phyloP scores from a whole-genome alignment of 2,888 invertebrate species.

The Eretmocerus hayati region DNA sequence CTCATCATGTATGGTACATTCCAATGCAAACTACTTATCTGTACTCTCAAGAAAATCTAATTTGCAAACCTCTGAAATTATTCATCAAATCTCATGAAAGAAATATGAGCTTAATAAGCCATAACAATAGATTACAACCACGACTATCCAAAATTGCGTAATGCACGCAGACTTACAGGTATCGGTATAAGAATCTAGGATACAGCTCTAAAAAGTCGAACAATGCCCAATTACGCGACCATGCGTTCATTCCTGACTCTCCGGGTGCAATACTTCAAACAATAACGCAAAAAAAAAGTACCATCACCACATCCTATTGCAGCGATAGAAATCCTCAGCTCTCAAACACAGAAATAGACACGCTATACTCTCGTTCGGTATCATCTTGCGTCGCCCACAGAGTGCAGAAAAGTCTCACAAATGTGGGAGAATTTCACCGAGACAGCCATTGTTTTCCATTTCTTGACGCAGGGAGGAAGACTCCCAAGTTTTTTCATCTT shows the following conservation, averaged over 20 bases:
- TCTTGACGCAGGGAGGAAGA: background rate
- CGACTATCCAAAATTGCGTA: too few relatives aligned
- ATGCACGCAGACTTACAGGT: too few relatives aligned
- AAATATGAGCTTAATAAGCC: too few relatives aligned
- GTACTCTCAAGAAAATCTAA: too few relatives aligned
- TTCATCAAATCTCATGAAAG: too few relatives aligned
- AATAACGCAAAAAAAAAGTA: slow-evolving; percentile 1
- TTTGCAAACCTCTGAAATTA: too few relatives aligned
- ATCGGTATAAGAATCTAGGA: background rate
- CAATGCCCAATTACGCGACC: slow-evolving; percentile 13
- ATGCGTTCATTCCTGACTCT: background rate
- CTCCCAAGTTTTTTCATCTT: background rate
- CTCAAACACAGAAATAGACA: background rate
- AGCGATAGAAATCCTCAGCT: slow-evolving; percentile 4
- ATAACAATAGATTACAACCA: too few relatives aligned
- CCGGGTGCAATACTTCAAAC: background rate
- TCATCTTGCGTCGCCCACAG: background rate
- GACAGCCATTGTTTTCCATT: slow-evolving; percentile 5
- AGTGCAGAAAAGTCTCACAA: slow-evolving; percentile 2
- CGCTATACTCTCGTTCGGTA: too few relatives aligned
- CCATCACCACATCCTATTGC: background rate
- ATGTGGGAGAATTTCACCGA: slow-evolving; percentile 1
- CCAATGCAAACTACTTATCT: too few relatives aligned
- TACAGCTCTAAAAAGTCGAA: background rate
- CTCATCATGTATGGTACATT: too few relatives aligned